These are phyloP conservation scores for Monodelphis domestica DNA, from an alignment of 2,797 vertebrate species.

Conservation along the genomic window DNA sequence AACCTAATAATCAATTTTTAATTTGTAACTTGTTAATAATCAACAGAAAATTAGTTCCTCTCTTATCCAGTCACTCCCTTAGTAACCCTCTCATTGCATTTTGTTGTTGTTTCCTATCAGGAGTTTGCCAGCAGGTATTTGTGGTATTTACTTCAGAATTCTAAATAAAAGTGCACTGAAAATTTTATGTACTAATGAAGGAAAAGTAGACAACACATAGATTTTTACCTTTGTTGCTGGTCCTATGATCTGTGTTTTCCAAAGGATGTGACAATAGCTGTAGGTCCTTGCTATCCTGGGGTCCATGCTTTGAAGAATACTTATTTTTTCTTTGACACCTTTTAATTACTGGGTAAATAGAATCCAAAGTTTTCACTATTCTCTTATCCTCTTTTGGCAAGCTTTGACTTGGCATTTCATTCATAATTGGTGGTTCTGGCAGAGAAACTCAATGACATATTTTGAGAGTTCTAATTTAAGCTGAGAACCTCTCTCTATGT, in stretches of 20 bases:
- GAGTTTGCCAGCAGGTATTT: not conserved
- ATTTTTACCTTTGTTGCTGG: not conserved
- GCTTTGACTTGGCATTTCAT: too few species aligned
- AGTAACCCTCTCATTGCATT: accelerated
- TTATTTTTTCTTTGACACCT: not conserved
- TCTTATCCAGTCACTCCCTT: not conserved
- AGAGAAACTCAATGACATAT: not conserved
- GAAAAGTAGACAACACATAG: not conserved
- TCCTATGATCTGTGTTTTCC: not conserved
- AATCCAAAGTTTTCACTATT: not conserved
- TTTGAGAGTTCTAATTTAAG: not conserved
- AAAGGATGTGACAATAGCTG: not conserved
- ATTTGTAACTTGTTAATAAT: not conserved
- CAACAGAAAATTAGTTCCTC: not conserved
- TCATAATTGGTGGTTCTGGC: too few species aligned
- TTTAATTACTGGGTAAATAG: not conserved
- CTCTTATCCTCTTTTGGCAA: not conserved
- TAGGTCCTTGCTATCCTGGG: not conserved
- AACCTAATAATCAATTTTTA: not conserved
- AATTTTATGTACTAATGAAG: not conserved
- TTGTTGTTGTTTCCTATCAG: not conserved
- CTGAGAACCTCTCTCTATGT: not conserved
- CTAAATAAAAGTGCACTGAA: not conserved
- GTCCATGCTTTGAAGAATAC: not conserved
- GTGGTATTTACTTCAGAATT: accelerated